Evolutionary conservation across 2,113 vertebrate species (phyloP).

Genomic region (Oriolus oriolus): DNA sequence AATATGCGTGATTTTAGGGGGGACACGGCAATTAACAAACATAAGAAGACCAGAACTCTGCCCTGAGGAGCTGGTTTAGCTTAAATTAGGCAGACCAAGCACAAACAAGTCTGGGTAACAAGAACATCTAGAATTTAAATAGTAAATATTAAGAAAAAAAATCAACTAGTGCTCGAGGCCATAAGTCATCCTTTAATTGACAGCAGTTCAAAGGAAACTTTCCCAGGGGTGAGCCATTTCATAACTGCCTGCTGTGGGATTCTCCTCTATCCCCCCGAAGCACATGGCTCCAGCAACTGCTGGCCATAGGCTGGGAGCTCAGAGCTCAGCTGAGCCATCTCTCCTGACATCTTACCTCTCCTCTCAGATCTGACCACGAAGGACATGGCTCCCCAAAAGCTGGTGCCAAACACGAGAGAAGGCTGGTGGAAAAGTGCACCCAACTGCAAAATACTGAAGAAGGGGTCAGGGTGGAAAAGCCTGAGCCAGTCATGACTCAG

Average conservation of each 20-base stretch:
- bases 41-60: constrained; percentile 13
- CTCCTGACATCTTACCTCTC: background rate
- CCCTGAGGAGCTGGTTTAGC: constrained; percentile 19
- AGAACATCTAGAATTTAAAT: constrained; percentile 36
- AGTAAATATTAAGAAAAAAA: background rate
- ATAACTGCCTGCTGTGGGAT: background rate
- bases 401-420: background rate
- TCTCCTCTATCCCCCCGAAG: background rate
- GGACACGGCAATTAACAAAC: background rate
- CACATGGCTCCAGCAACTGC: background rate
- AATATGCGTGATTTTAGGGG: background rate
- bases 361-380: accelerated
- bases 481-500: background rate
- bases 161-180: background rate
- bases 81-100: constrained; percentile 13
- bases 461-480: background rate
- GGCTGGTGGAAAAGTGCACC: background rate
- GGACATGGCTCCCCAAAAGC: background rate
- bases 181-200: constrained; percentile 27
- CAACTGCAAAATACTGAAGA: background rate
- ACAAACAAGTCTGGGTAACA: background rate
- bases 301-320: accelerated
- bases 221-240: background rate
- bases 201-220: constrained; percentile 38
- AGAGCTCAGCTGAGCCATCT: background rate